These are phyloP conservation scores for Drosophila acutilabella DNA, from an alignment of 2,888 invertebrate genomes.

Conservation along the genomic window DNA sequence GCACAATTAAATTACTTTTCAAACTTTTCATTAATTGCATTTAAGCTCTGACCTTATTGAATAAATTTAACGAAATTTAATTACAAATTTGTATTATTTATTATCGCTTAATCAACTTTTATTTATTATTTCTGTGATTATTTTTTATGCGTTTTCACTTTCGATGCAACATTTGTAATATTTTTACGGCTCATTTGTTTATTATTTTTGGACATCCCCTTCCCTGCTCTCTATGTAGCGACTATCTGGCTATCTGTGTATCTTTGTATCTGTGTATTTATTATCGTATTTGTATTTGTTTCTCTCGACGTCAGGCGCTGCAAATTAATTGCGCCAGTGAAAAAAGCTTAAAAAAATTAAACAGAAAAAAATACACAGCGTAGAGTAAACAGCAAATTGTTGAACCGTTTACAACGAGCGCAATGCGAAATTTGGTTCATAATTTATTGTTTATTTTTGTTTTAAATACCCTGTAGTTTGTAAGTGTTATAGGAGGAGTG, in stretches of 20 bases:
- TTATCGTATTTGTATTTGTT: conserved; percentile 43
- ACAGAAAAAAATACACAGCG: conserved; percentile 32
- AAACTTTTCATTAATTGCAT: conserved; percentile 29
- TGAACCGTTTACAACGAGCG: conserved; percentile 56
- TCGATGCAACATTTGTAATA: conserved; percentile 34
- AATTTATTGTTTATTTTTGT: conserved; percentile 55
- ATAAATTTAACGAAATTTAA: conserved; percentile 27
- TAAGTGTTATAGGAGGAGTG: not conserved
- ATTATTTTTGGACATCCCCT: conserved; percentile 39
- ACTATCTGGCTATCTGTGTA: conserved; percentile 12
- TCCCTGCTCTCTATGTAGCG: not conserved
- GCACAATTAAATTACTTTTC: conserved; percentile 29
- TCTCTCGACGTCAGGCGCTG: conserved; percentile 63
- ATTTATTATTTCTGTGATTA: not conserved
- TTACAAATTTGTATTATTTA: conserved; percentile 27
- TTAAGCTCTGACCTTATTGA: conserved; percentile 18
- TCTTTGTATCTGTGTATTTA: conserved; percentile 28
- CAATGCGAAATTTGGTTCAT: conserved; percentile 51
- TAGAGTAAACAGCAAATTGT: conserved; percentile 59
- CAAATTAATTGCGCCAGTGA: conserved; percentile 66
- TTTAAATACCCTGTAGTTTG: conserved; percentile 30
- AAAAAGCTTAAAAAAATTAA: conserved; percentile 28
- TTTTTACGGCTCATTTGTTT: conserved; percentile 40
- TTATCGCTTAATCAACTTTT: conserved; percentile 1
- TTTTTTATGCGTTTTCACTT: conserved; percentile 42